These are phyloP conservation scores for Coryphaenoides rupestris DNA, from an alignment of 2,113 vertebrate genomes.

Conservation along the genomic window DNA sequence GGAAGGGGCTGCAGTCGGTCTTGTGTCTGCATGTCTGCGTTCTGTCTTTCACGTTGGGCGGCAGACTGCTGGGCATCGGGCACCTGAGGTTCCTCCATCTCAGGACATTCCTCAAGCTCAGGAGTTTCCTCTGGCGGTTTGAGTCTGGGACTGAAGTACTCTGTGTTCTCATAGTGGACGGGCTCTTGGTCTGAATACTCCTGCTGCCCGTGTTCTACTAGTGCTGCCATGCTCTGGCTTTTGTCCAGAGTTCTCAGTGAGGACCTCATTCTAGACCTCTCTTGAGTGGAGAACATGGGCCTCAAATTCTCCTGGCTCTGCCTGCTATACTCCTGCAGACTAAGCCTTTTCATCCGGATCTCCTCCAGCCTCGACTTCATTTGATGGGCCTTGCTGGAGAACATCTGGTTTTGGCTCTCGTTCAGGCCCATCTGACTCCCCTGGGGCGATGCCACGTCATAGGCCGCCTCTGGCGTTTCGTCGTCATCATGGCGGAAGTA, in stretches of 20 bases:
- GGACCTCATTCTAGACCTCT: conserved; percentile 36
- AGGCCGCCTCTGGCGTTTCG: conserved; percentile 55
- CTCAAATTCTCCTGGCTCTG: conserved; percentile 58
- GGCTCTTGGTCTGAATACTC: conserved; percentile 57
- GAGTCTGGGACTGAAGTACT: conserved; percentile 56
- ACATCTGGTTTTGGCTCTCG: conserved; percentile 41
- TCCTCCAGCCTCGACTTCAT: conserved; percentile 57
- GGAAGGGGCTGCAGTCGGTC: conserved; percentile 44
- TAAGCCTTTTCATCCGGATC: conserved; percentile 55
- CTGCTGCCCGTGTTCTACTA: conserved; percentile 39
- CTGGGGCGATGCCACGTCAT: conserved; percentile 72
- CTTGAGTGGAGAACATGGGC: conserved; percentile 55
- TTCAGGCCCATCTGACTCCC: conserved; percentile 64
- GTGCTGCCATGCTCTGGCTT: conserved; percentile 72
- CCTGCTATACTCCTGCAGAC: conserved; percentile 53
- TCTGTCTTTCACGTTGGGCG: conserved; percentile 43
- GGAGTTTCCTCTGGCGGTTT: conserved; percentile 51
- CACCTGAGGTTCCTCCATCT: conserved; percentile 24
- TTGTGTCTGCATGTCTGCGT: not conserved
- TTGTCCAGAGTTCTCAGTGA: conserved; percentile 50
- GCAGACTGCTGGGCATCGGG: not conserved
- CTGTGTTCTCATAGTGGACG: conserved; percentile 65
- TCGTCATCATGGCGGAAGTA: conserved; percentile 80
- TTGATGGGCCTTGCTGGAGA: conserved; percentile 35
- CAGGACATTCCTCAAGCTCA: conserved; percentile 27